Base-by-base conservation (phyloP, 2,888 invertebrate genomes). In the Smittia aterrima region DNA sequence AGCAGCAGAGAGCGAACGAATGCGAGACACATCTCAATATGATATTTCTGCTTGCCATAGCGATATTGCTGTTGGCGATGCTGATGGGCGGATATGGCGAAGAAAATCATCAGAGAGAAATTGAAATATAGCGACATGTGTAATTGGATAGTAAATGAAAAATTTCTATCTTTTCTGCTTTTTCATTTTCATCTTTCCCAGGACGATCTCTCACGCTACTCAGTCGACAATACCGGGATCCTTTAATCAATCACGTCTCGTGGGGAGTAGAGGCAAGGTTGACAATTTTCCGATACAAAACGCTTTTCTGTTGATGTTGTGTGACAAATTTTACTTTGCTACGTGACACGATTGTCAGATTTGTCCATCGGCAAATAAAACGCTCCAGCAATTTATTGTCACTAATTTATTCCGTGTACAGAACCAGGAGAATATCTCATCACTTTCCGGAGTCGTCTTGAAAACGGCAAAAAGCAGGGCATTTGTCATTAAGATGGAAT, bases 91-190 rank as follows among this genome's bases (percentile, higher is more conserved):
- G 9, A 18, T 7, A 18, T 58, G 20, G 18, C 20, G 58, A 41
- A 41, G 22, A 67, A 11, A 47, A 47, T 47, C 47, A 67, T 67
- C 67, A 67, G 40, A 40, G 22, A 25, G 41, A 67, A 67, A 67
- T 67, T 67, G 67, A 67, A 67, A 41, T 67, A 41, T 66, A 66
- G 66, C n/a, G 40, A 40, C 38, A 66, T 66, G 27, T 67, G 67
- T 67, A 67, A 67, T 67, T 67, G 67, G 67, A 67, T 67, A 41
- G 22, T n/a, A 66, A 18, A 67, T 40, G 67, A 67, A 67, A 67
- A 67, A 67, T 67, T 66, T 67, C 67, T 67, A 41, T 67, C n/a
- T n/a, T n/a, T n/a, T n/a, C 67, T 67, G 20, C 47, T 67, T 67
- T 67, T 47, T 67, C 67, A 67, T 67, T 67, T 66, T 67, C 66